Evolutionary conservation across 1,140 invertebrate species (phyloP).

Genomic region (Macrotrachela quadricornifera): DNA sequence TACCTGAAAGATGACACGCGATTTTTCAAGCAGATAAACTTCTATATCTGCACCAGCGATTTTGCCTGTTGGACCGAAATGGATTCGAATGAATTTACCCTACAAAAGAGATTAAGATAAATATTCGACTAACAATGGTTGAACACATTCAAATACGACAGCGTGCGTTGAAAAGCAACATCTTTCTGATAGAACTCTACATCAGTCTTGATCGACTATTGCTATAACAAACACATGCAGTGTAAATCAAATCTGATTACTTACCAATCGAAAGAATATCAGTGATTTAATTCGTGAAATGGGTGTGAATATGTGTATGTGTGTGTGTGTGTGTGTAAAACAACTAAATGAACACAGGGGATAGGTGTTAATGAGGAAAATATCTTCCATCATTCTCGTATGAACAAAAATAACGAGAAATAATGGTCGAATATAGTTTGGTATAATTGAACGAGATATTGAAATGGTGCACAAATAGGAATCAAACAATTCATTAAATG

Average conservation of each 20-base stretch:
- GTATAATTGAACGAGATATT: background rate
- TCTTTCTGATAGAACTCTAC: too few relatives aligned
- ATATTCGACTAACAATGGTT: background rate
- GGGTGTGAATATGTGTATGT: background rate
- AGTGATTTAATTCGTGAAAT: background rate
- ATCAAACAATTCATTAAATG: background rate
- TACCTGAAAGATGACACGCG: slow-evolving; percentile 98
- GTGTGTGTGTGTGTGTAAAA: background rate
- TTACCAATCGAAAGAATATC: background rate
- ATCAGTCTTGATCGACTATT: background rate
- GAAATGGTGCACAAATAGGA: background rate
- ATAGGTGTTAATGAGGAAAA: too few relatives aligned
- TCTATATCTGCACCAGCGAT: slow-evolving; percentile 99
- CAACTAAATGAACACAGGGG: background rate
- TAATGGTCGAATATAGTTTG: background rate
- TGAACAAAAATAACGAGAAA: background rate
- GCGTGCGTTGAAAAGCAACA: too few relatives aligned
- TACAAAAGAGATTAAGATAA: slow-evolving; percentile 11
- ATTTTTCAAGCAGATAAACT: slow-evolving; percentile 99
- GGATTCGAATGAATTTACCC: slow-evolving; percentile 97
- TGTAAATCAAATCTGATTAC: background rate
- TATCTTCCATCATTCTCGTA: background rate
- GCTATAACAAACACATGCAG: background rate
- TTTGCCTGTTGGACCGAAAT: slow-evolving; percentile 95
- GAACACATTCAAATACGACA: background rate